A percentile compares a stretch with the other conserved stretches of the same genome.
phyloP scores from a whole-genome alignment of 2,113 vertebrate species.

The Triplophysa tibetana region DNA sequence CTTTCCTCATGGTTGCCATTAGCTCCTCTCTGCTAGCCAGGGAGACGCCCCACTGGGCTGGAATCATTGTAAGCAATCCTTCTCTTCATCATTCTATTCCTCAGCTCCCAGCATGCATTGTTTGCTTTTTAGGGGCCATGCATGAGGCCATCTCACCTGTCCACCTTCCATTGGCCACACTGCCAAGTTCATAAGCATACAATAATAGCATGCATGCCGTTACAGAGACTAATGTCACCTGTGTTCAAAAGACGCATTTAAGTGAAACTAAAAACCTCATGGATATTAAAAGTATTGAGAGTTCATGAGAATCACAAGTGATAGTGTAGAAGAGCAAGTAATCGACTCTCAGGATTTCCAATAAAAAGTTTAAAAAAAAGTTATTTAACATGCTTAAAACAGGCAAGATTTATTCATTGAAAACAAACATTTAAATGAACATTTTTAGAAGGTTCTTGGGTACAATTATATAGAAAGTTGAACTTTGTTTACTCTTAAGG shows the following conservation, averaged over 20 bases:
- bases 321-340: not conserved
- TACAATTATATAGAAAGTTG: not conserved
- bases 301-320: not conserved
- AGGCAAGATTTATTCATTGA: not conserved
- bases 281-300: not conserved
- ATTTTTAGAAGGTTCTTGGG: not conserved
- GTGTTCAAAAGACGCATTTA: conserved; percentile 2
- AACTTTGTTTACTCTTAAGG: not conserved
- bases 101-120: conserved; percentile 51
- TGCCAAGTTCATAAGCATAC: conserved; percentile 23
- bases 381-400: not conserved
- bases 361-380: too few species aligned
- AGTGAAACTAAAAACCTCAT: not conserved
- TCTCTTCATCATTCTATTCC: conserved; percentile 32
- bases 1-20: conserved; percentile 88
- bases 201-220: not conserved
- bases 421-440: not conserved
- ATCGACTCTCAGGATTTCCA: not conserved
- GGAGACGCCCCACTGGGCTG: conserved; percentile 97
- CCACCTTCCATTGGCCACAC: not conserved
- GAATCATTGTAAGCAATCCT: conserved; percentile 92
- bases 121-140: conserved; percentile 35
- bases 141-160: conserved; percentile 45
- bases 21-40: conserved; percentile 89
- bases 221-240: not conserved